Evolutionary conservation across 2,888 invertebrate species (phyloP).

Genomic region (Andrena haemorrhoa): DNA sequence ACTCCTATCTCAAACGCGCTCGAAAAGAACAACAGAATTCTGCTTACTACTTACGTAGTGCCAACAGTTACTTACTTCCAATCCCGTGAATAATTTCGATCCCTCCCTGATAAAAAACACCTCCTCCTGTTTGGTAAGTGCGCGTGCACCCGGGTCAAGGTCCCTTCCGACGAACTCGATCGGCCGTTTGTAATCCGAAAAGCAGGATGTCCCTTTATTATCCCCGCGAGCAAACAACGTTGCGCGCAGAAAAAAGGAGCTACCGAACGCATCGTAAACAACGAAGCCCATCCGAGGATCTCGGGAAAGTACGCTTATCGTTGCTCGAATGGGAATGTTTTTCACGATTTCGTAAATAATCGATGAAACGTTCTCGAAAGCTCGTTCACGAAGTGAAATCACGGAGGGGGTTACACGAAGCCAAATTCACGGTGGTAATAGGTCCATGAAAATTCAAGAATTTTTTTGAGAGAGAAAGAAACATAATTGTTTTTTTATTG

Average conservation of each 20-base stretch:
- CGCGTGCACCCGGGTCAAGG: conserved; percentile 26
- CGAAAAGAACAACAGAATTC: neutral
- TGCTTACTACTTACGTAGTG: neutral
- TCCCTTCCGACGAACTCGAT: conserved; percentile 28
- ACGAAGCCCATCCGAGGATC: neutral
- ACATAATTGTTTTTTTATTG: too few relatives aligned
- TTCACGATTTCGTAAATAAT: neutral
- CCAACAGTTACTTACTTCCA: neutral
- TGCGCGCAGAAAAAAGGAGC: neutral
- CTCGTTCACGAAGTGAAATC: neutral
- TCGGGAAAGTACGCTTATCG: neutral
- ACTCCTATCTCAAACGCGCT: neutral
- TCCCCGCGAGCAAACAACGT: conserved; percentile 19
- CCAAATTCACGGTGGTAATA: neutral
- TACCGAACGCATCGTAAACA: conserved; percentile 29
- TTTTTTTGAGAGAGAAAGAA: too few relatives aligned
- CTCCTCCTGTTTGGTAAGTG: neutral
- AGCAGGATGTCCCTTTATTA: conserved; percentile 10
- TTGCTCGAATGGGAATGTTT: neutral
- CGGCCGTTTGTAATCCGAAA: conserved; percentile 39
- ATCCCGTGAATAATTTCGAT: conserved; percentile 43
- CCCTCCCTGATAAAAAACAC: conserved; percentile 21
- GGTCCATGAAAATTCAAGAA: neutral
- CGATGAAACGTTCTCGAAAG: neutral
- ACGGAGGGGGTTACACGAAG: too few relatives aligned